Evolutionary conservation across 2,113 vertebrate species (phyloP).

Genomic region (Porphyrio hochstetteri): DNA sequence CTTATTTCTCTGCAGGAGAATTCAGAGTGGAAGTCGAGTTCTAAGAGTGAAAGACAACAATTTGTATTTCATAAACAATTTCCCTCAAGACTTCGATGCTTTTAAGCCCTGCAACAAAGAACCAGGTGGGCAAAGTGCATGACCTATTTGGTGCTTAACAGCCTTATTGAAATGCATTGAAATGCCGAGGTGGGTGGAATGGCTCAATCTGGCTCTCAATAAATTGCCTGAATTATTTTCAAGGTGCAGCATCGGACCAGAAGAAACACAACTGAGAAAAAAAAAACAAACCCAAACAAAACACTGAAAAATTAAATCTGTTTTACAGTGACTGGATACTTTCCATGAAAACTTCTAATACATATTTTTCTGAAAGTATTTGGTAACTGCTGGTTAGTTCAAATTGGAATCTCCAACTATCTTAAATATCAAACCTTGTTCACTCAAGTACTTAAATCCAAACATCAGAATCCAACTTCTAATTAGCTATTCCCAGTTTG

Average conservation of each 20-base stretch:
- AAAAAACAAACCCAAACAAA: neutral
- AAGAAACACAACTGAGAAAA: neutral
- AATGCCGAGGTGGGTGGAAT: neutral
- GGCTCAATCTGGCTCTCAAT: neutral
- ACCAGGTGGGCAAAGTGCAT: slow-evolving; percentile 15
- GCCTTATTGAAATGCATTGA: slow-evolving; percentile 20
- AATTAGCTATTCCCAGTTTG: neutral
- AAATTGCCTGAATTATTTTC: slow-evolving; percentile 20
- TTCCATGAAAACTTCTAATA: neutral
- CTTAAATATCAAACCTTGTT: neutral
- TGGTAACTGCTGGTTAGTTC: neutral
- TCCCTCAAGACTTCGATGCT: neutral
- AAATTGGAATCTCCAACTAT: neutral
- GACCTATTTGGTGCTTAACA: neutral
- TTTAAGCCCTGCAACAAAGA: neutral
- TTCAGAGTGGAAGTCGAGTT: neutral
- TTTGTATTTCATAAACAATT: neutral
- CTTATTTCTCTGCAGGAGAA: neutral
- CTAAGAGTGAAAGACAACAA: neutral
- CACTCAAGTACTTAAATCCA: neutral
- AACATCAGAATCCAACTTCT: neutral
- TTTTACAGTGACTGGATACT: neutral
- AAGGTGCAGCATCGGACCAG: neutral
- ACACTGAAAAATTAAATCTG: neutral
- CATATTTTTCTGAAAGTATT: neutral